Base-by-base conservation (phyloP, 2,888 invertebrate genomes). In the Acanthopleura granulata region DNA sequence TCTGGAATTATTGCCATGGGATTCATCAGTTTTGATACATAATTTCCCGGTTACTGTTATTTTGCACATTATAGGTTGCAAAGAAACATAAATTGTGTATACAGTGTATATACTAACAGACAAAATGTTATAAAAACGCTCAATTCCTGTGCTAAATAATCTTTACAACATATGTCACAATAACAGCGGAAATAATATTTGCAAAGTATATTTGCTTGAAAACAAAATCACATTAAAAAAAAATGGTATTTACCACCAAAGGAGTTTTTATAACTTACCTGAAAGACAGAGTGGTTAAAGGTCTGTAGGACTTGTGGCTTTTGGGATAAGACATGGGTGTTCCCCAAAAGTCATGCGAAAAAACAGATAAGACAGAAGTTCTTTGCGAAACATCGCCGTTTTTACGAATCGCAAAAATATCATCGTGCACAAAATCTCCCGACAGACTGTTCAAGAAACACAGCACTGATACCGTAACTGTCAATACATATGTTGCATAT, bases 221-320 rank as follows among this genome's bases (percentile, higher is more conserved):
- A 40, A 40, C 40, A 40, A 40, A 40, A 40, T 3, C 9, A 40
- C 40, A 40, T 3, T 9, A 3, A 9, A 40, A 40, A 3, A 40
- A 40, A 40, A 40, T 6, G 40, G 9, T 9, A 40, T 6, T 40
- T 6, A 40, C 40, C 40, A 40, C 4, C 9, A 40, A 40, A 40
- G 4, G 9, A 57, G 22, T n/a, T 57, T 57, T 57, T n/a, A 22
- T 15, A 25, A 91, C 94, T 93, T 91, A 96, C 96, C 96, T 93
- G 92, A 96, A 96, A 14, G 95, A 94, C 73, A 96, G 92, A 72
- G 94, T 94, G 22, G 95, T 95, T 81, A 96, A 91, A 62, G 96
- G 96, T 83, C 96, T 92, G 91, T 96, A 96, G 74, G 95, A 95
- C 92, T 96, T 96, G 91, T 96, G 96, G 85, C 95, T 96, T 87